Base-by-base conservation (phyloP, 2,888 invertebrate genomes). In the Pachymerium ferrugineum region DNA sequence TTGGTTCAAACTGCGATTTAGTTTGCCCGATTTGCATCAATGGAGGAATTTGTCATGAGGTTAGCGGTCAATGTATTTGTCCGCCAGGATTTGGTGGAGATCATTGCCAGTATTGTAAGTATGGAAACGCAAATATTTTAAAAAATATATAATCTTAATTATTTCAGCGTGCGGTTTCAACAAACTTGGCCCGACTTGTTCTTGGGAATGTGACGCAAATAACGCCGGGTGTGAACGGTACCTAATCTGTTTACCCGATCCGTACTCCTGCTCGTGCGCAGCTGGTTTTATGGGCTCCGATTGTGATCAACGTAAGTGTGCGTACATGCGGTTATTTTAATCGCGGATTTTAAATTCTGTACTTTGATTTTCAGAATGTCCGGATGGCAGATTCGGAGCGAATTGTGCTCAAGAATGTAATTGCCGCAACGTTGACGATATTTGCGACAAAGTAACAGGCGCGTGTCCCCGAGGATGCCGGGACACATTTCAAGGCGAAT, bases 41-140 rank as follows among this genome's bases (percentile, higher is more conserved):
- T 33, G 77, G 77, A n/a, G 77, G 77, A 10, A 72, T 77, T 30
- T 77, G 77, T 33, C 77, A 77, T 30, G 76, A 76, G 28, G 73
- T 35, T 31, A 74, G 54, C 69, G 76, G 76, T 6, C 73, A 74
- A 19, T 77, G 77, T 71, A 73, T 77, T 1, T 77, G 77, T 54
- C 76, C 77, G n/a, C 75, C 77, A 12, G 77, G 77, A 3, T 77
- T 77, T 29, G 54, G 73, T 3, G 77, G 77, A 14, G 3, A 14
- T 3, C 62, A 75, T 35, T 77, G 77, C 42, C 74, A 77, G 72
- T 70, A 70, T 22, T 71, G 77, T 76, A 72, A 70, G 10, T 35
- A 8, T 14, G 19, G 19, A 8, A 62, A 14, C 12, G 19, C 12
- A 16, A 62, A 62, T 62, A 14, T 14, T 62, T 62, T 14, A 62